phyloP scores from a whole-genome alignment of 1,140 invertebrate species.

The Cydia amplana region DNA sequence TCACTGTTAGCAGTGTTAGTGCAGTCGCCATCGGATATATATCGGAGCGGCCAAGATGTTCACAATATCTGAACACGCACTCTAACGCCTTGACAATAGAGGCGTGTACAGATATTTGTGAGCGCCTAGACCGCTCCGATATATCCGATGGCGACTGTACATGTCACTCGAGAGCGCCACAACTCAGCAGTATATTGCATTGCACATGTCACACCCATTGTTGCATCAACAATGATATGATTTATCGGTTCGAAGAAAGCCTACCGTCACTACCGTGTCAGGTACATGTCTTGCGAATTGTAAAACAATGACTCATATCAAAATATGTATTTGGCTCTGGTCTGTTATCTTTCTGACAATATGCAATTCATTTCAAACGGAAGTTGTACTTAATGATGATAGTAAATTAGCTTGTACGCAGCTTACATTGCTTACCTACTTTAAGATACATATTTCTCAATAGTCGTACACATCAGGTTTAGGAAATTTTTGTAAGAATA shows the following conservation, averaged over 20 bases:
- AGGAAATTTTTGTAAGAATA: too few relatives aligned
- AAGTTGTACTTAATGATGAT: neutral
- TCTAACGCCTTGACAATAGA: too few relatives aligned
- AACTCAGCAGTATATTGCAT: conserved; percentile 19
- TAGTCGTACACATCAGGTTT: too few relatives aligned
- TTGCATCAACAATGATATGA: conserved; percentile 9
- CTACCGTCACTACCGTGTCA: neutral
- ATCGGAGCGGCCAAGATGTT: too few relatives aligned
- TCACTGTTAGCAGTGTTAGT: too few relatives aligned
- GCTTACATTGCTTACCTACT: neutral
- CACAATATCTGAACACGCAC: too few relatives aligned
- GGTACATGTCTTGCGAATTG: too few relatives aligned
- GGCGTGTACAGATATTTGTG: too few relatives aligned
- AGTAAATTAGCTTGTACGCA: neutral
- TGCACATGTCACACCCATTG: conserved; percentile 1
- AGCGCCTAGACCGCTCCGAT: too few relatives aligned
- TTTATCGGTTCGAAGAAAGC: conserved; percentile 10
- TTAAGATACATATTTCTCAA: too few relatives aligned
- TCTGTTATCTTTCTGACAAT: neutral
- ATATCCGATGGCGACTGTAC: too few relatives aligned
- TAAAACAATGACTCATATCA: neutral
- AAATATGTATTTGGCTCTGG: neutral
- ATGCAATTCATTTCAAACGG: neutral
- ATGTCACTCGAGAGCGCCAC: neutral
- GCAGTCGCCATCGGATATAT: too few relatives aligned